Percentiles rank a stretch among this genome's conserved stretches.
These are phyloP conservation scores for Trichomycterus rosablanca DNA, from an alignment of 2,113 vertebrate genomes.

Conservation along the genomic window DNA sequence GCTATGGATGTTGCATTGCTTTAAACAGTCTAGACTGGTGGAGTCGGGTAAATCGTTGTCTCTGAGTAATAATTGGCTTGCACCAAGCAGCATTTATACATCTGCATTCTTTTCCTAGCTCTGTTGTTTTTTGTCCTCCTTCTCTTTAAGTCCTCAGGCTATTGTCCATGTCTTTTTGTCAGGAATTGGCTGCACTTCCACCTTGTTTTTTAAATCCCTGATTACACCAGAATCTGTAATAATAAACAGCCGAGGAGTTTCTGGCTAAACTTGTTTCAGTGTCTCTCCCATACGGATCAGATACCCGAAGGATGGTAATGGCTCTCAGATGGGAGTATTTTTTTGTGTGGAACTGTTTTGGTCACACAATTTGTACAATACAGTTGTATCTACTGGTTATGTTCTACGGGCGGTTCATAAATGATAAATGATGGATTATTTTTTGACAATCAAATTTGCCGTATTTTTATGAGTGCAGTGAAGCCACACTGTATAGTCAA, in stretches of 20 bases:
- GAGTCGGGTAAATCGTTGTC: slow-evolving; percentile 13
- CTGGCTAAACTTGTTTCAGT: slow-evolving; percentile 31
- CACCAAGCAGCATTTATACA: no score
- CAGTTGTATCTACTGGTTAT: background rate
- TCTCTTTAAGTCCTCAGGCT: slow-evolving; percentile 29
- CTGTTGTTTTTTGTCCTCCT: slow-evolving; percentile 2
- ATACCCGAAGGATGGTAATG: slow-evolving; percentile 44
- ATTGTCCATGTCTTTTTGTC: slow-evolving; percentile 35
- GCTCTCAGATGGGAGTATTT: slow-evolving; percentile 42
- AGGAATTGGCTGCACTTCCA: slow-evolving; percentile 21
- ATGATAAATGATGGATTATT: no score
- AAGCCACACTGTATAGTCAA: background rate
- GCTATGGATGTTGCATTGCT: slow-evolving; percentile 1
- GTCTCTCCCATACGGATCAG: slow-evolving; percentile 44
- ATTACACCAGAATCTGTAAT: slow-evolving; percentile 41
- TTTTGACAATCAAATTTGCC: background rate
- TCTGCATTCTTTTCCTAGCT: no score
- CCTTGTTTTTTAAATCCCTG: slow-evolving; percentile 44
- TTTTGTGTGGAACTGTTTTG: slow-evolving; percentile 7
- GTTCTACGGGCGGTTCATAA: no score
- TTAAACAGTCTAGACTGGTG: background rate
- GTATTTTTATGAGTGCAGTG: no score
- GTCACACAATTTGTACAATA: slow-evolving; percentile 15
- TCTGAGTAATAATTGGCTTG: no score
- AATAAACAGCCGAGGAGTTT: slow-evolving; percentile 43